Conservation (phyloP, 2,888 invertebrate genomes). For the Eupithecia inturbata region DNA sequence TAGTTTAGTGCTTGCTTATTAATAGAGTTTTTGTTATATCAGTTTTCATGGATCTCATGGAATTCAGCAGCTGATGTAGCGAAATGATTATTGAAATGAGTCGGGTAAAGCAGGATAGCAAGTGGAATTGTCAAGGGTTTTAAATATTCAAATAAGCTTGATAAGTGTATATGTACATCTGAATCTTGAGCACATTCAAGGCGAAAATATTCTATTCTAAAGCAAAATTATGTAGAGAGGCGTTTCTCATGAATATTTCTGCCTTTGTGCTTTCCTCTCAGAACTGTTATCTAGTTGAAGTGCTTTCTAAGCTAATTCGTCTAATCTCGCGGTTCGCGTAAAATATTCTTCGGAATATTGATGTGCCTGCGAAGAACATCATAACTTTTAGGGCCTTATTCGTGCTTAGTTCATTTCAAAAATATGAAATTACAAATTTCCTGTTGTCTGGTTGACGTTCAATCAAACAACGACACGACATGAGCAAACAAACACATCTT, state of each 20-base stretch:
- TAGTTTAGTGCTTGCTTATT: neutral
- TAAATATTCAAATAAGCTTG: neutral
- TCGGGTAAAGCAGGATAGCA: neutral
- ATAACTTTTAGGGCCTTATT: neutral
- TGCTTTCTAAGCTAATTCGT: conserved; percentile 30
- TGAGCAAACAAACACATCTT: too few relatives aligned
- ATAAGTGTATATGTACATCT: neutral
- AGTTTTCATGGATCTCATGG: neutral
- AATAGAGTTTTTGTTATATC: neutral
- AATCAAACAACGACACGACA: too few relatives aligned
- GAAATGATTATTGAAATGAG: neutral
- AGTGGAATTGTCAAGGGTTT: neutral
- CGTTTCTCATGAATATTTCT: conserved; percentile 30
- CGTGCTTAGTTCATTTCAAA: neutral
- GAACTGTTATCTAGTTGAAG: conserved; percentile 24
- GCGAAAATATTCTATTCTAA: neutral
- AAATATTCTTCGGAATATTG: conserved; percentile 19
- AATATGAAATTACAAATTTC: neutral
- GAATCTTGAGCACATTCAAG: neutral
- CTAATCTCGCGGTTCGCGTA: conserved; percentile 29
- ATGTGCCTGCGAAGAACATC: neutral
- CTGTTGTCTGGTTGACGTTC: neutral
- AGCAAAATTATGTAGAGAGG: conserved; percentile 9
- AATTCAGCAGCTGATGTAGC: neutral
- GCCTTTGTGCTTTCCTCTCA: conserved; percentile 15